Conservation (phyloP, 2,797 vertebrate genomes). For the Sternotherus odoratus region DNA sequence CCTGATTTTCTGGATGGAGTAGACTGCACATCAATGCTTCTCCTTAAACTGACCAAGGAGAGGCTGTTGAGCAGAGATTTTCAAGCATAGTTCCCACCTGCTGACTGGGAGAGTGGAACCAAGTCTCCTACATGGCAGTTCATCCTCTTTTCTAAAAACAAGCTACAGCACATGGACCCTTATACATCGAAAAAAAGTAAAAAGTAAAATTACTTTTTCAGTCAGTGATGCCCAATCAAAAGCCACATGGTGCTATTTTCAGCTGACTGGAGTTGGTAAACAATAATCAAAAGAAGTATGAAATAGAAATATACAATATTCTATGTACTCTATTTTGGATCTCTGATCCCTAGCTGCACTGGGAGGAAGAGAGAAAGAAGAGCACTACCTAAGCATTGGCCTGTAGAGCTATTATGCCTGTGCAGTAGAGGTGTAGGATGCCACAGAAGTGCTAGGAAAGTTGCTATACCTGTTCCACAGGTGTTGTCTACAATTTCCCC, state of each 20-base stretch:
- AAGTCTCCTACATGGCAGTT: background rate
- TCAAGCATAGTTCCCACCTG: background rate
- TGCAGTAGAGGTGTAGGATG: accelerated
- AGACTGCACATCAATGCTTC: background rate
- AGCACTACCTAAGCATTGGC: background rate
- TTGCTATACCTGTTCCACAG: accelerated
- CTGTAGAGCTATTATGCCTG: accelerated
- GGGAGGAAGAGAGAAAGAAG: background rate
- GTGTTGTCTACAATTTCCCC: background rate
- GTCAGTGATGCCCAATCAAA: slow-evolving; percentile 24
- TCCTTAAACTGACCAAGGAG: background rate
- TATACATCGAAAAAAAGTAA: too few relatives aligned
- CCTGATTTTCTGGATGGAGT: background rate
- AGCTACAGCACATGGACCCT: background rate
- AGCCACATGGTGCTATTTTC: background rate
- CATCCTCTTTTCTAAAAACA: slow-evolving; percentile 26
- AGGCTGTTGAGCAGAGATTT: slow-evolving; percentile 3
- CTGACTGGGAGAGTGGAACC: background rate
- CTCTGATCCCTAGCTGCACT: background rate
- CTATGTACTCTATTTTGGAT: background rate
- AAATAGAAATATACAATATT: background rate
- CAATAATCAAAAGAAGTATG: background rate
- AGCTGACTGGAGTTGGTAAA: background rate
- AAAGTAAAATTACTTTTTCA: slow-evolving; percentile 47
- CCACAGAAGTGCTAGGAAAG: background rate